Base-by-base conservation (phyloP, 2,888 invertebrate genomes). In the Elegia similella region DNA sequence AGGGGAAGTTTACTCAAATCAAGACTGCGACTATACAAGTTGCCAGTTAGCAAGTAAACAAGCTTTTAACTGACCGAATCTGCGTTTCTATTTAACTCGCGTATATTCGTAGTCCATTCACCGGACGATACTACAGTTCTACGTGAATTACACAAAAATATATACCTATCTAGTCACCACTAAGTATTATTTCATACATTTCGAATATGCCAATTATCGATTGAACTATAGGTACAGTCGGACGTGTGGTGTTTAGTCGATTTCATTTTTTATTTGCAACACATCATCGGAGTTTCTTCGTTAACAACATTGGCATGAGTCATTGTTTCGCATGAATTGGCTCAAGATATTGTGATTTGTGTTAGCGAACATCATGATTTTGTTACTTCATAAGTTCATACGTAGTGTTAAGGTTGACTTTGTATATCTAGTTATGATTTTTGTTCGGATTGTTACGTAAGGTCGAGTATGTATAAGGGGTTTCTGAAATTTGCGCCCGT, bases 241-340 rank as follows among this genome's bases (percentile, higher is more conserved):
- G 55, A 63, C 53, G 63, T 70, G 58, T 67, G 55, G 59, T 63
- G 66, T 66, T 65, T 65, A 48, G 53, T 67, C 57, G 61, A 52
- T 58, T 63, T 60, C 65, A 62, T 68, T 75, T 38, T 76, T 80
- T 71, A 58, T 80, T 81, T 78, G 78, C 77, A 69, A 69, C 64
- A 66, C 70, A 58, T 75, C 71, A 71, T 67, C 69, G 66, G 71
- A 66, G 60, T 63, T 67, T 65, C 63, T 65, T 66, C 62, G 57
- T 65, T 50, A 50, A 62, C 65, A 55, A 63, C 44, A 64, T 73
- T 72, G 62, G 68, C 66, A 69, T 73, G 69, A 73, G 74, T 72
- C 69, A 71, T 69, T 68, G 65, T 70, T 60, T 67, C 68, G 80
- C 81, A 81, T 81, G 80, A 64, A 68, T 69, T 52, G 62, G 59